phyloP scores from a whole-genome alignment of 2,113 vertebrate species.

The Saguinus midas region DNA sequence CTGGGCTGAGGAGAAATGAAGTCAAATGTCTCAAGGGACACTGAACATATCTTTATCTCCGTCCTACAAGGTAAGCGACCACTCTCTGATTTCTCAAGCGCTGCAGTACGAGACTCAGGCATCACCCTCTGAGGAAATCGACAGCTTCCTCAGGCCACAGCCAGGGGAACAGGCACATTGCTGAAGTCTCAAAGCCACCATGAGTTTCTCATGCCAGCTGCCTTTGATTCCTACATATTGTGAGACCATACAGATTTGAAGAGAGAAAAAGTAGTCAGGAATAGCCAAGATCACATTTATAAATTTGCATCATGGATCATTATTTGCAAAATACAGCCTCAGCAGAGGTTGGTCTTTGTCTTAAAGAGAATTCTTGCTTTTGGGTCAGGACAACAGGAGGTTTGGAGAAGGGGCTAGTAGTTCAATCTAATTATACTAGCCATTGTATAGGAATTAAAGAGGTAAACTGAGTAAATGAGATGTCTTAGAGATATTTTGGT shows the following conservation, averaged over 20 bases:
- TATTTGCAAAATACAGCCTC: background rate
- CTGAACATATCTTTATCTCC: slow-evolving; percentile 21
- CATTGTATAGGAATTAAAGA: background rate
- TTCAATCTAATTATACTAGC: background rate
- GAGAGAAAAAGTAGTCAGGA: background rate
- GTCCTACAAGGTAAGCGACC: slow-evolving; percentile 1
- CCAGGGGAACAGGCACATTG: background rate
- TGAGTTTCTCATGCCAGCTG: background rate
- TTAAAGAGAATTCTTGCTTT: slow-evolving; percentile 3
- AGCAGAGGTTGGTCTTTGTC: background rate
- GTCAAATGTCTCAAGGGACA: slow-evolving; percentile 55
- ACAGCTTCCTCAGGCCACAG: background rate
- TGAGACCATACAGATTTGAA: background rate
- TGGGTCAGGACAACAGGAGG: background rate
- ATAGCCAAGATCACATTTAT: background rate
- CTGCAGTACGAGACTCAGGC: background rate
- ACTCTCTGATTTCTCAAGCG: background rate
- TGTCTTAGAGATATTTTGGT: background rate
- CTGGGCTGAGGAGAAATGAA: slow-evolving; percentile 31
- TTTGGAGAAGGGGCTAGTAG: background rate
- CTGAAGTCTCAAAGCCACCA: background rate
- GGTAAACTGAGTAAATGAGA: background rate
- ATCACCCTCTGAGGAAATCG: background rate
- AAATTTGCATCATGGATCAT: background rate
- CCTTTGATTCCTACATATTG: background rate